These are phyloP conservation scores for Syngnathus scovelli DNA, from an alignment of 2,113 vertebrate species.

Conservation along the genomic window DNA sequence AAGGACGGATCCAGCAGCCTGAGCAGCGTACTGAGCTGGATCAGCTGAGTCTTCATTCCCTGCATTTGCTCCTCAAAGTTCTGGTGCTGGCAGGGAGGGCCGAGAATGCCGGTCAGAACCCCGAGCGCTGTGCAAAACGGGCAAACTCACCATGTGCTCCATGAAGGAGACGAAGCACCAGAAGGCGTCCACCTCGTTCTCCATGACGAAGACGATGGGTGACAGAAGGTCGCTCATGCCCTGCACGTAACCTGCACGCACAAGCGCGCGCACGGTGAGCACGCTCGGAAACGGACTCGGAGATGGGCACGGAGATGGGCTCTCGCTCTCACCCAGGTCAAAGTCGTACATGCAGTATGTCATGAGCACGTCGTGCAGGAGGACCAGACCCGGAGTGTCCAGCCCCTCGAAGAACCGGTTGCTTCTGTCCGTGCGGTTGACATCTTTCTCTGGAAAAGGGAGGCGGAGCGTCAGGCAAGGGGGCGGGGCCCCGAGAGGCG, in stretches of 20 bases:
- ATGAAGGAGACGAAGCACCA: conserved; percentile 96
- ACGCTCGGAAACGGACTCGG: too few species aligned
- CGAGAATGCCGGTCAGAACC: neutral
- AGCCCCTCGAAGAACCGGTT: conserved; percentile 94
- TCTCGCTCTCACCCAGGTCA: conserved; percentile 82
- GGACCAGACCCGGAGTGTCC: conserved; percentile 88
- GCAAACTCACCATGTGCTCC: conserved; percentile 86
- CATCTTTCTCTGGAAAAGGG: conserved; percentile 83
- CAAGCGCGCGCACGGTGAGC: neutral
- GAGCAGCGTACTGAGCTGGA: conserved; percentile 90
- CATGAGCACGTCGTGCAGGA: conserved; percentile 98
- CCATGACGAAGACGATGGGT: conserved; percentile 90
- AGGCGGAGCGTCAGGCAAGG: too few species aligned
- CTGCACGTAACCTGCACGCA: conserved; percentile 86
- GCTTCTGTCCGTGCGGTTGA: conserved; percentile 92
- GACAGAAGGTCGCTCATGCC: conserved; percentile 98
- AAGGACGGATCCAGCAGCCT: conserved; percentile 88
- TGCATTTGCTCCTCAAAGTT: conserved; percentile 99
- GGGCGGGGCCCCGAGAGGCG: neutral
- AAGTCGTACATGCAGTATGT: conserved; percentile 99
- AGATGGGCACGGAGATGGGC: too few species aligned
- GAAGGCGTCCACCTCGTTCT: conserved; percentile 96
- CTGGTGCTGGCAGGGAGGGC: conserved; percentile 76
- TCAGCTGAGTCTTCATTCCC: conserved; percentile 96
- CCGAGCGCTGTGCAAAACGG: neutral